Evolutionary conservation across 2,113 vertebrate genomes (phyloP).

Genomic region (Sterna hirundo): DNA sequence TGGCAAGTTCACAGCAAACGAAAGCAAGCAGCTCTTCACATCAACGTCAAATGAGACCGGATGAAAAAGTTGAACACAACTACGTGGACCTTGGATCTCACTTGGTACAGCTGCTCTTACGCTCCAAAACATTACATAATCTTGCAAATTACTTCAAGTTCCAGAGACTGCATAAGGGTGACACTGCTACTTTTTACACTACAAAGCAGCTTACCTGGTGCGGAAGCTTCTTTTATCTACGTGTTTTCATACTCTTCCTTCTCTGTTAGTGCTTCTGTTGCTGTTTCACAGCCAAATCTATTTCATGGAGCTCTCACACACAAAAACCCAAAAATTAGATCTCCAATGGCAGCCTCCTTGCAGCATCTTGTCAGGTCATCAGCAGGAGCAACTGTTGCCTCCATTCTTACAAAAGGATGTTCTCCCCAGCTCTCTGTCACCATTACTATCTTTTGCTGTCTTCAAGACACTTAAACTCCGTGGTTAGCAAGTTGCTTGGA

Average conservation of each 20-base stretch:
- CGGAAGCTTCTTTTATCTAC: not conserved
- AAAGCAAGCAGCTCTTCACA: not conserved
- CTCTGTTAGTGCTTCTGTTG: not conserved
- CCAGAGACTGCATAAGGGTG: not conserved
- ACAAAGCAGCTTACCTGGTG: constrained; percentile 35
- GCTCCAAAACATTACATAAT: not conserved
- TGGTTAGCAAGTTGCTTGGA: not conserved
- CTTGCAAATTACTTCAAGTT: not conserved
- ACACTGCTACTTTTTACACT: constrained; percentile 19
- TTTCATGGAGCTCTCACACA: not conserved
- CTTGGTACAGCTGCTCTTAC: not conserved
- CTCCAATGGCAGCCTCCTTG: not conserved
- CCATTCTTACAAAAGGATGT: not conserved
- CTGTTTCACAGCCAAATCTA: not conserved
- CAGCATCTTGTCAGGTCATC: not conserved
- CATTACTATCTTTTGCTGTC: not conserved
- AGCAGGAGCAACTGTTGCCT: not conserved
- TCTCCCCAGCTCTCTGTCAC: not conserved
- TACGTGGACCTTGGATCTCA: not conserved
- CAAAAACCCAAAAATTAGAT: not conserved
- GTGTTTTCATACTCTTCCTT: not conserved
- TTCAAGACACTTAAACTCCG: not conserved
- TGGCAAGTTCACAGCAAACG: not conserved
- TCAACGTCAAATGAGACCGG: not conserved
- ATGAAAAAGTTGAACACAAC: not conserved